phyloP scores from a whole-genome alignment of 2,797 vertebrate genomes.

The Pangasius macronema region DNA sequence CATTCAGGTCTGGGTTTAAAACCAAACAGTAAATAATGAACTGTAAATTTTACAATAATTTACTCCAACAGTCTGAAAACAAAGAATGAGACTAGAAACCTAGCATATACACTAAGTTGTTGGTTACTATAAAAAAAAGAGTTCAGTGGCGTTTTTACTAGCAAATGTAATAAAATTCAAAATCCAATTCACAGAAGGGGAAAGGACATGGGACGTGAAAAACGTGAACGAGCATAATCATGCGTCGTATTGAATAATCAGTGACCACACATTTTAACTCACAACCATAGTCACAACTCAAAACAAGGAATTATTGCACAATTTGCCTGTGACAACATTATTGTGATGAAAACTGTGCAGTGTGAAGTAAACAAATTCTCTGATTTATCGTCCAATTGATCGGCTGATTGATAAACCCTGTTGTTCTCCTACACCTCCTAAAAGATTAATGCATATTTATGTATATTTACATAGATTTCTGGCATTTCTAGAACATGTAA shows the following conservation, averaged over 20 bases:
- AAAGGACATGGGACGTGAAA: not conserved
- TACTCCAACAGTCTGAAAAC: not conserved
- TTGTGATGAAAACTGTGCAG: not conserved
- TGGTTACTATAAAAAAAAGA: not conserved
- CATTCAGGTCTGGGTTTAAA: too few species aligned
- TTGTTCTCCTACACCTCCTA: too few species aligned
- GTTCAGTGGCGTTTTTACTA: not conserved
- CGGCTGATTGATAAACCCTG: too few species aligned
- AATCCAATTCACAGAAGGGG: not conserved
- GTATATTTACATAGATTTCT: too few species aligned
- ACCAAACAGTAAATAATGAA: too few species aligned
- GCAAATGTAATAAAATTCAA: not conserved
- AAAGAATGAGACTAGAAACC: not conserved
- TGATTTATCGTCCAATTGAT: too few species aligned
- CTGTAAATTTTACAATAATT: too few species aligned
- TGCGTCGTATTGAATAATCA: not conserved
- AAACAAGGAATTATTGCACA: too few species aligned
- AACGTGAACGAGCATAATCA: not conserved
- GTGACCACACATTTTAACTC: not conserved
- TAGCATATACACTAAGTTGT: not conserved
- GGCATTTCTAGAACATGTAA: not conserved
- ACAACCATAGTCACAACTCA: too few species aligned
- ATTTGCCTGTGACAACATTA: too few species aligned
- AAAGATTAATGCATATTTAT: too few species aligned
- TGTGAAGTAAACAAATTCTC: too few species aligned